Percentiles rank a stretch among this genome's conserved stretches.
These are phyloP conservation scores for Drosophila novamexicana DNA, from an alignment of 1,140 invertebrate species.

Conservation along the genomic window DNA sequence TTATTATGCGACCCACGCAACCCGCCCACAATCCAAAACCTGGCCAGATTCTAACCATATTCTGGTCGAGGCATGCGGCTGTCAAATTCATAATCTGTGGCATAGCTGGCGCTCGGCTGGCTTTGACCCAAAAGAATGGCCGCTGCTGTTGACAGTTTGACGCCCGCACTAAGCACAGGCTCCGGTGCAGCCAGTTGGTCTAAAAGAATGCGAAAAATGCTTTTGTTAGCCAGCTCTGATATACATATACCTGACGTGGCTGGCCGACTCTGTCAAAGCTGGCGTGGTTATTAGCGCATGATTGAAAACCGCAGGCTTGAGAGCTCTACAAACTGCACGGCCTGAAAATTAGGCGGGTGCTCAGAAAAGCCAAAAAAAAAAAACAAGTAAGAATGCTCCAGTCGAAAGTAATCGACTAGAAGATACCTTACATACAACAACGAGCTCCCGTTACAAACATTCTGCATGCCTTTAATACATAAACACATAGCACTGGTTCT, in stretches of 20 bases:
- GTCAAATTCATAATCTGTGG: slow-evolving; percentile 79
- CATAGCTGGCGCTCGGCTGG: slow-evolving; percentile 37
- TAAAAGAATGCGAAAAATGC: slow-evolving; percentile 3
- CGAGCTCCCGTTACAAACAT: too few relatives aligned
- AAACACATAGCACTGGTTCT: too few relatives aligned
- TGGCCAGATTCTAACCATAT: neutral
- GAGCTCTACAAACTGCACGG: slow-evolving; percentile 47
- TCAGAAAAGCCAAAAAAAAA: neutral
- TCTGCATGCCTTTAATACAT: too few relatives aligned
- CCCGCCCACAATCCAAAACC: neutral
- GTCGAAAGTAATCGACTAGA: too few relatives aligned
- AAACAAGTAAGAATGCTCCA: too few relatives aligned
- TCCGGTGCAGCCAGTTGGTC: slow-evolving; percentile 16
- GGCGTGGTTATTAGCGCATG: slow-evolving; percentile 69
- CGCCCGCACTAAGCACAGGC: slow-evolving; percentile 28
- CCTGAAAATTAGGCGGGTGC: slow-evolving; percentile 51
- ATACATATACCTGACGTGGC: slow-evolving; percentile 9
- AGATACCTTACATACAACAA: too few relatives aligned
- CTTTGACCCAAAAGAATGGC: slow-evolving; percentile 64
- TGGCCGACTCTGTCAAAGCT: slow-evolving; percentile 50
- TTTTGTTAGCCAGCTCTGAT: slow-evolving; percentile 21
- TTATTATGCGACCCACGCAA: slow-evolving; percentile 51
- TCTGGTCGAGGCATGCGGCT: slow-evolving; percentile 58
- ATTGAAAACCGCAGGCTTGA: slow-evolving; percentile 57
- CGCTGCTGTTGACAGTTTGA: slow-evolving; percentile 49